Evolutionary conservation across 2,113 vertebrate species (phyloP).

Genomic region (Ophiodon elongatus): DNA sequence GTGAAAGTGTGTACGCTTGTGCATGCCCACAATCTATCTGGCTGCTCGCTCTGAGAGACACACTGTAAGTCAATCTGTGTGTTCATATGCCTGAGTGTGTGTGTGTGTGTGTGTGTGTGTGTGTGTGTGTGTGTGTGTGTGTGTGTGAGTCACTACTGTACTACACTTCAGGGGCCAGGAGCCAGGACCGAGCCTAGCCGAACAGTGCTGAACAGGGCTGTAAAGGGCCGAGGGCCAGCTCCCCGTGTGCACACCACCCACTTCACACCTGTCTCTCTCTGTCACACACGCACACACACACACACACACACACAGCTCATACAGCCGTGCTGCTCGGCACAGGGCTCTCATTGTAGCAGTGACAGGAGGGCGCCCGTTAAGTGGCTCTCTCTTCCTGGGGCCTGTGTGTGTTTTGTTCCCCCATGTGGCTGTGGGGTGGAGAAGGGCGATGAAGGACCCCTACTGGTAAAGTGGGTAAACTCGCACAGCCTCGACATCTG

Average conservation of each 20-base stretch:
- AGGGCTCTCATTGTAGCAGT: conserved; percentile 78
- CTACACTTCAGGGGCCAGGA: conserved; percentile 61
- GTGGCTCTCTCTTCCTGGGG: conserved; percentile 77
- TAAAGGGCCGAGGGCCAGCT: conserved; percentile 71
- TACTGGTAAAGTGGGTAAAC: conserved; percentile 89
- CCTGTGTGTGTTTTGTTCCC: conserved; percentile 71
- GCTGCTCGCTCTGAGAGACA: conserved; percentile 64
- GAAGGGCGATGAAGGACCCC: conserved; percentile 88
- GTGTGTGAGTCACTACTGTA: conserved; percentile 49
- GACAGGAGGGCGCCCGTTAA: conserved; percentile 81
- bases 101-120: conserved; percentile 13
- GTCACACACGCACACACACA: conserved; percentile 30
- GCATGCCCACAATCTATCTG: conserved; percentile 30
- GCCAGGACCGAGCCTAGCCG: conserved; percentile 56
- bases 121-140: conserved; percentile 21
- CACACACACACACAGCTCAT: conserved; percentile 19
- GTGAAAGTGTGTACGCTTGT: conserved; percentile 63
- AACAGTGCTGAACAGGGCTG: conserved; percentile 52
- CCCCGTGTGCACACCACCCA: conserved; percentile 65
- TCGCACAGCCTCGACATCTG: conserved; percentile 85
- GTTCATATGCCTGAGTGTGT: conserved; percentile 44
- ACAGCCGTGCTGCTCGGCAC: conserved; percentile 65
- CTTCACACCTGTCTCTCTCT: conserved; percentile 77
- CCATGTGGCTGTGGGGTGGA: conserved; percentile 79
- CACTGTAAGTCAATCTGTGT: conserved; percentile 78